Evolutionary conservation across 2,888 invertebrate species (phyloP), one percentile per base, ranked within the genome.

Genomic region (Drosophila merina): DNA sequence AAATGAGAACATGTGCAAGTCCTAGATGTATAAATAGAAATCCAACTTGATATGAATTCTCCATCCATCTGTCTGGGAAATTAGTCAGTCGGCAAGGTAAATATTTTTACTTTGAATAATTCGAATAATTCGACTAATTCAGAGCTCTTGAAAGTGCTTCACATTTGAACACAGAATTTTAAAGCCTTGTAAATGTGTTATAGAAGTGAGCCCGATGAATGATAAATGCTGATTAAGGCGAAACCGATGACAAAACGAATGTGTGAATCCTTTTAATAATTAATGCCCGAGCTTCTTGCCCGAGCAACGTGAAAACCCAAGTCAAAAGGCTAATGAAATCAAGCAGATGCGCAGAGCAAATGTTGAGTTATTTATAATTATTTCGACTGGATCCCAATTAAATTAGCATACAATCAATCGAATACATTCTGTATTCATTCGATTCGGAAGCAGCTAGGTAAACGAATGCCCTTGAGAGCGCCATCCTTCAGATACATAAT

Each of bases 351-450:
- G 30, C 57, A 30, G 20, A 20, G 8, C 40, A 48, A 58, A 42
- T 49, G 36, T 12, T 44, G 59, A 44, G 45, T 52, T 63, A 54
- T 63, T 64, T 47, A 54, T 63, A 64, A 64, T 64, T 63, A 63
- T 64, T 64, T 26, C 54, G 31, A 63, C 64, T 62, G 64, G 38
- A 63, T 64, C 26, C 38, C 64, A 64, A 64, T 64, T 63, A 64
- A 64, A 64, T 64, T 64, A 64, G 64, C 64, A 64, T 64, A 63
- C 63, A 63, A 64, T 64, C 63, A 64, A 64, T 64, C 63, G 64
- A 64, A 47, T 63, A 54, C 64, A 64, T 64, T 64, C 63, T 31
- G 54, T 38, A 64, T 63, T 64, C 64, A 54, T 62, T n/a, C 45
- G 31, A 33, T 26, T 58, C 40, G 40, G 49, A 49, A 49, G 58